Base-by-base conservation (phyloP, 1,140 invertebrate genomes). In the Brachionus sp. region DNA sequence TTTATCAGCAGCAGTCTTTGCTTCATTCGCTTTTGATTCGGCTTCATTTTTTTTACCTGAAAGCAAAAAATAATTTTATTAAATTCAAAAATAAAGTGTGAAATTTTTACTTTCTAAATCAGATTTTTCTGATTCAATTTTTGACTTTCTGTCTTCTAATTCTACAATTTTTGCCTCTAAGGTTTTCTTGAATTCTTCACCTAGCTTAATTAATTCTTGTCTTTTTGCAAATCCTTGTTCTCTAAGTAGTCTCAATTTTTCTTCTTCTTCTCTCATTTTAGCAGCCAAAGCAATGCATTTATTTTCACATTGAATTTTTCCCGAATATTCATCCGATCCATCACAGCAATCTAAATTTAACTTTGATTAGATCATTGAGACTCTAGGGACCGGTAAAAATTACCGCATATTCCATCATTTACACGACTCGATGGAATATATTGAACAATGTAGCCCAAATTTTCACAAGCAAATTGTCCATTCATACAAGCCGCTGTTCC, bases 361-460 rank as follows among this genome's bases (percentile, higher is more conserved):
- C 10, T 46, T 13, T 75, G 19, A 44, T 12, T 10, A 13, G 5
- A 29, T 75, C 16, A 46, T 12, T 5, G n/a, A 75, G 7, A 16
- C 6, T n/a, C 4, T 6, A 4, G 3, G 9, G 2, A 4, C 5
- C 0, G 9, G 16, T n/a, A 13, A 1, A 3, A 85, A 89, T 87
- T 89, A 91, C 95, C 96, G 90, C 98, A 99, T 84, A 98, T 92
- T 2, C 95, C 95, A 90, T 99, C 98, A 87, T 98, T 97, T 0
- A 99, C 95, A 86, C 93, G 91, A 4, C 93, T 93, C 29, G 96
- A 95, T 2, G 94, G 93, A 86, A 99, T 93, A 85, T 94, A 91
- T 64, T 91, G 85, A 0, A 95, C 90, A 85, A 91, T 91, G 88
- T 95, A 93, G 1, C 95, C 96, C 62, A 92, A 91, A 90, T 99